These are phyloP conservation scores for Anolis carolinensis DNA, from an alignment of 2,113 vertebrate genomes.

Conservation along the genomic window DNA sequence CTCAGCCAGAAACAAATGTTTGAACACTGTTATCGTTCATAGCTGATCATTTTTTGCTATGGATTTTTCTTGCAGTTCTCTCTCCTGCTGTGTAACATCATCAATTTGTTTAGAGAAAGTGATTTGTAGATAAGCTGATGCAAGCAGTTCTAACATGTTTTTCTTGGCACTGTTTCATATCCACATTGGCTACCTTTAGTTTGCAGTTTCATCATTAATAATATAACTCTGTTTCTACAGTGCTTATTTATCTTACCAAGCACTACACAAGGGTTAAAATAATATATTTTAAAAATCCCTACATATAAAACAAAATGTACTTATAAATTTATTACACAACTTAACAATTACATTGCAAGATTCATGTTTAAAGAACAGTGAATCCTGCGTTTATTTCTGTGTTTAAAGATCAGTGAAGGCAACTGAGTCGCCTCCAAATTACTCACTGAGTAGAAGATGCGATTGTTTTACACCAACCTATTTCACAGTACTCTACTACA, in stretches of 20 bases:
- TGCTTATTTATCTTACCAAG: background rate
- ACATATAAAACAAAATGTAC: background rate
- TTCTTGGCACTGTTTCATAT: slow-evolving; percentile 37
- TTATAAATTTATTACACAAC: background rate
- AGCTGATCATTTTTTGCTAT: slow-evolving; percentile 25
- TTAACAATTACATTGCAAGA: background rate
- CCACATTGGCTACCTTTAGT: slow-evolving; percentile 31
- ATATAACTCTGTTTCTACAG: slow-evolving; percentile 7
- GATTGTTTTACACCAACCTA: too few relatives aligned
- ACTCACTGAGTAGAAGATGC: too few relatives aligned
- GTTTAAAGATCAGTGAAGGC: too few relatives aligned
- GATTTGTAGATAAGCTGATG: slow-evolving; percentile 36
- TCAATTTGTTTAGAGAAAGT: slow-evolving; percentile 30
- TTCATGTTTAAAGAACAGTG: background rate
- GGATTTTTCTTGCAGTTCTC: slow-evolving; percentile 30
- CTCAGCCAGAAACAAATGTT: slow-evolving; percentile 18
- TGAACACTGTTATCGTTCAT: slow-evolving; percentile 29
- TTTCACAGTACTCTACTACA: too few relatives aligned
- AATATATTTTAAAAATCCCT: background rate
- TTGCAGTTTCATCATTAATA: slow-evolving; percentile 43
- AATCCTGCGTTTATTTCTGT: too few relatives aligned
- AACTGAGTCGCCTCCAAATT: too few relatives aligned
- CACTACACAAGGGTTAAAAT: background rate
- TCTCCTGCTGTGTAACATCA: slow-evolving; percentile 32
- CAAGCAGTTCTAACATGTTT: slow-evolving; percentile 51